Base-by-base conservation (phyloP, 2,113 vertebrate genomes). In the Aramus guarauna region DNA sequence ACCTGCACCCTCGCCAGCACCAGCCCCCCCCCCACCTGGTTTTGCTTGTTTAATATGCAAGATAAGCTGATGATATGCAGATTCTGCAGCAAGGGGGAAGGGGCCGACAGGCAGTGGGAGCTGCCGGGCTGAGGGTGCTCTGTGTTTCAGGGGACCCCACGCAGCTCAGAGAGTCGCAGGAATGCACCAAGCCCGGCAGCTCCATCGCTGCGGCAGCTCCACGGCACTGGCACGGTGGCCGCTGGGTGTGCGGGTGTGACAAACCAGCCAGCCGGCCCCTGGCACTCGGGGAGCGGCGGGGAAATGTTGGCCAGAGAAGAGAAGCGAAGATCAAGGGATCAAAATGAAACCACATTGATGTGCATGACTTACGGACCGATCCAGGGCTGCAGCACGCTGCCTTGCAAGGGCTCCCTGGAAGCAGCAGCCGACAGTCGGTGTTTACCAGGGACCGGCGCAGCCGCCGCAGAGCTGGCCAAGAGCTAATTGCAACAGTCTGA, bases 71-170 rank as follows among this genome's bases (percentile, higher is more conserved):
- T 22, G 41, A 32, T 1, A 11, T 3, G 12, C 41, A 58, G 36
- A 22, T 63, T 12, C 4, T 13, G 27, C 50, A 59, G 36, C 20
- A 5, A 66, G 58, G 48, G 7, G 16, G 47, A n/a, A 27, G 34
- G 53, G 20, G 9, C 41, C 4, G 19, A 3, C 1, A 23, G 62
- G 53, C 53, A 30, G 17, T 4, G 4, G 56, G 71, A 30, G 55
- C 53, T 53, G 53, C n/a, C 1, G 3, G 39, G 55, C n/a, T 32
- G n/a, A 29, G 67, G 37, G 36, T 5, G 7, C 26, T 36, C 26
- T 6, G 5, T n/a, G n/a, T 60, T n/a, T 39, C 0, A 12, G 1
- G 22, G 50, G 50, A n/a, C 34, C 27, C 27, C 1, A 1, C 2
- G 36, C 48, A 48, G 41, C 4, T 1, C 41, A 26, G 21, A 36